These are phyloP conservation scores for Nudaria mundana DNA, from an alignment of 2,888 invertebrate genomes.

Conservation along the genomic window DNA sequence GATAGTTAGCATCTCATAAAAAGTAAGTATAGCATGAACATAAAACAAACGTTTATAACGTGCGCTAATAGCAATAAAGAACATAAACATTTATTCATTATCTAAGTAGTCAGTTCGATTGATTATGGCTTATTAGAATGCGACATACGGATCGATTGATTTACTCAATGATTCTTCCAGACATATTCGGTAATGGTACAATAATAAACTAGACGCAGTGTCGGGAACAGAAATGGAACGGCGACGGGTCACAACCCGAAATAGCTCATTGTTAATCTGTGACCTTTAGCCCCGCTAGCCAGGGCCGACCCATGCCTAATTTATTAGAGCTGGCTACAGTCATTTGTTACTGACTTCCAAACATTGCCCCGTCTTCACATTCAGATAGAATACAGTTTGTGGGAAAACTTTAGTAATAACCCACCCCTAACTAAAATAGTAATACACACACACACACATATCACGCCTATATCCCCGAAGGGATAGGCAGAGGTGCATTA, in stretches of 20 bases:
- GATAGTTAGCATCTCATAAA: too few relatives aligned
- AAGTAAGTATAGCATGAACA: too few relatives aligned
- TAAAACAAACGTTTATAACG: too few relatives aligned
- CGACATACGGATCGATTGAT: constrained; percentile 21
- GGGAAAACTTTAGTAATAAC: constrained; percentile 1
- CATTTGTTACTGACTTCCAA: constrained; percentile 40
- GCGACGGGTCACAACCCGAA: constrained; percentile 62
- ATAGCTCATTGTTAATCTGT: constrained; percentile 70
- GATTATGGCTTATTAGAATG: constrained; percentile 14
- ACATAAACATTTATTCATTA: too few relatives aligned
- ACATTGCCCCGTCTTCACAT: constrained; percentile 24
- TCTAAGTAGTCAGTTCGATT: constrained; percentile 22
- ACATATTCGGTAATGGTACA: constrained; percentile 31
- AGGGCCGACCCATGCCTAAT: constrained; percentile 62
- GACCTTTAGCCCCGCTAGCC: constrained; percentile 61
- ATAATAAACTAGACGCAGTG: constrained; percentile 45
- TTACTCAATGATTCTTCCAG: constrained; percentile 24
- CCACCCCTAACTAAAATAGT: neutral
- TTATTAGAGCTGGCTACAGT: constrained; percentile 58
- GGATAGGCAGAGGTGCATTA: too few relatives aligned
- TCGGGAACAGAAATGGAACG: constrained; percentile 56
- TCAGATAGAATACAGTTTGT: constrained; percentile 25
- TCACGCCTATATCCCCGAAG: too few relatives aligned
- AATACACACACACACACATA: too few relatives aligned
- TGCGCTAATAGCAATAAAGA: too few relatives aligned